These are phyloP conservation scores for Beroe forskalii DNA, from an alignment of 37 sponge, comb jelly and placozoan genomes.

Conservation along the genomic window DNA sequence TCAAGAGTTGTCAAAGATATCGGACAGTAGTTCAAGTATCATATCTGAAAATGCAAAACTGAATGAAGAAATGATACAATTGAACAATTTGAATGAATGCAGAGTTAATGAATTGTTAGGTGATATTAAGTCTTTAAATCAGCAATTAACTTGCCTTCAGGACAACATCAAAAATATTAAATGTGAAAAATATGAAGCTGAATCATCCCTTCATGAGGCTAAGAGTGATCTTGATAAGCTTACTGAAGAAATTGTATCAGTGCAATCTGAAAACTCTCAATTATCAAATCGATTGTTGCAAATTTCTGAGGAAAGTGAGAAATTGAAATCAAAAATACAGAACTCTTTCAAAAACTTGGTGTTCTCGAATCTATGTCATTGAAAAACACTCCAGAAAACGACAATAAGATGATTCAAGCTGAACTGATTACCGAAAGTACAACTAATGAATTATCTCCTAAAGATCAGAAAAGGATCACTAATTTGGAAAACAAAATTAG, in stretches of 20 bases:
- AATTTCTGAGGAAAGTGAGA: not conserved
- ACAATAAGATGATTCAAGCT: not conserved
- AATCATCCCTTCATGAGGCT: slow-evolving; percentile 18
- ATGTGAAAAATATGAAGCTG: not conserved
- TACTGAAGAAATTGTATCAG: not conserved
- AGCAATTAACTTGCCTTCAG: not conserved
- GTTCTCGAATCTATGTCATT: not conserved
- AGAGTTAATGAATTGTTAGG: not conserved
- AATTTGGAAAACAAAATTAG: not conserved
- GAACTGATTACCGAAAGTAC: not conserved
- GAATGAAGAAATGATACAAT: not conserved
- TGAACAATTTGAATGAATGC: not conserved
- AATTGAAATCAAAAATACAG: not conserved
- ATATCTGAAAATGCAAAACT: not conserved
- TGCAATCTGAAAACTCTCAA: not conserved
- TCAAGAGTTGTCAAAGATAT: no score
- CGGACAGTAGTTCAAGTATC: no score
- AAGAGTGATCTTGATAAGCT: not conserved
- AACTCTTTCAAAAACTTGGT: not conserved
- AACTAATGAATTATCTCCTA: no score
- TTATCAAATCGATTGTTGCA: not conserved
- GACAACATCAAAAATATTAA: not conserved
- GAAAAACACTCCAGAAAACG: not conserved
- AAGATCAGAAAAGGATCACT: not conserved
- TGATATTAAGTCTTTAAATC: not conserved